Base-by-base conservation (phyloP, 2,888 invertebrate genomes). In the Eretmocerus hayati region DNA sequence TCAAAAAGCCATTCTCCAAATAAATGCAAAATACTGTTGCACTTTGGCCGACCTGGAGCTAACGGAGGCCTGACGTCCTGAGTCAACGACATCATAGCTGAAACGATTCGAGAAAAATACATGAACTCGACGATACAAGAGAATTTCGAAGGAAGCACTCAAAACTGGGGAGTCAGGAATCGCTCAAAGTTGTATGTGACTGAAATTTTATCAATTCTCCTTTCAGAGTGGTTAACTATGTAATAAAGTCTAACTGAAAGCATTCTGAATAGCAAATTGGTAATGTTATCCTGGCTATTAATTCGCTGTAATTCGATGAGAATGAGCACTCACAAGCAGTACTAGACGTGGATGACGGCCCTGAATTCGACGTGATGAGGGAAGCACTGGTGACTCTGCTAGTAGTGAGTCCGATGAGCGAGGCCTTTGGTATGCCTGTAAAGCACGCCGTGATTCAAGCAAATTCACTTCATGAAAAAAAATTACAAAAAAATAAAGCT, bases 1-100 rank as follows among this genome's bases (percentile, higher is more conserved):
- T 96, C 95, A 69, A 95, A 94, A 55, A 96, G 75, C 96, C 96
- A 96, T 65, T 91, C 89, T 2, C 96, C 95, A 72, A 95, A 94
- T 57, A 96, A 76, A 72, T 96, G 94, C 49, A 96, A 79, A 67
- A 96, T 87, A 55, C 94, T 94, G 73, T 96, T 95, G 62, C 93
- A 93, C 66, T 90, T 90, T 18, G 95, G 93, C 47, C 94, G 79
- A 22, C 83, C 77, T 16, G 84, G 80, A 1, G 89, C 85, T 56
- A 89, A 72, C 0, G 85, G 83, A 15, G 79, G 80, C 60, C 81
- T 78, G 43, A 80, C 77, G 22, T 80, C 85, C 46, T 72, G 70
- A 4, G 78, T 77, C 52, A 83, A 71, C 2, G 80, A 79, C 32
- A 77, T 75, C 56, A 81, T 75, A 49, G 84, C 87, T 87, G 63